Base-by-base conservation (phyloP, 1,140 invertebrate genomes). In the Musca domestica region DNA sequence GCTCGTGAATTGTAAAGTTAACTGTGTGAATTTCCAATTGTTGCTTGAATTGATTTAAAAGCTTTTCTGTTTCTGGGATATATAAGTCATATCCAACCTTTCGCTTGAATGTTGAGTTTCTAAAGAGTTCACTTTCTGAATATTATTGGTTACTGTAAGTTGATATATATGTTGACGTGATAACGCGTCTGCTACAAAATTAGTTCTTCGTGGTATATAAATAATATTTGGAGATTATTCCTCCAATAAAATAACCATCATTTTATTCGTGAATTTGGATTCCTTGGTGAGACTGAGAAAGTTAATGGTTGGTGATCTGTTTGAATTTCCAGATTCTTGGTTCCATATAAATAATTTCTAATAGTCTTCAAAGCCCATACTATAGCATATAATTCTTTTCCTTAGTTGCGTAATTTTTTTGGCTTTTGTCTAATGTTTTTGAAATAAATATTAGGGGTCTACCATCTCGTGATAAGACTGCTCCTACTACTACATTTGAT, bases 281-380 rank as follows among this genome's bases (percentile, higher is more conserved):
- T n/a, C n/a, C n/a, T n/a, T n/a, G n/a, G n/a, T n/a, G n/a, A n/a
- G n/a, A n/a, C n/a, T n/a, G n/a, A n/a, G n/a, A n/a, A n/a, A n/a
- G n/a, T n/a, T n/a, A n/a, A n/a, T n/a, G n/a, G n/a, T n/a, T n/a
- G n/a, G n/a, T n/a, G n/a, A n/a, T n/a, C n/a, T n/a, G n/a, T n/a
- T n/a, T n/a, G n/a, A n/a, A n/a, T n/a, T n/a, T n/a, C n/a, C n/a
- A n/a, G n/a, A n/a, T n/a, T n/a, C n/a, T n/a, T n/a, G n/a, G n/a
- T n/a, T n/a, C n/a, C n/a, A n/a, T n/a, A n/a, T n/a, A n/a, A n/a
- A n/a, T n/a, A 76, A 27, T 72, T 74, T 61, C 76, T 68, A 51
- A 83, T 82, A 46, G 80, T 71, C 63, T 78, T 70, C 10, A 85
- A 72, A 4, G 78, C 73, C 74, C 73, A 81, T 23, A 85, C 67